Conservation (phyloP, 2,797 vertebrate species). For the Oceanodroma leucorhoa region DNA sequence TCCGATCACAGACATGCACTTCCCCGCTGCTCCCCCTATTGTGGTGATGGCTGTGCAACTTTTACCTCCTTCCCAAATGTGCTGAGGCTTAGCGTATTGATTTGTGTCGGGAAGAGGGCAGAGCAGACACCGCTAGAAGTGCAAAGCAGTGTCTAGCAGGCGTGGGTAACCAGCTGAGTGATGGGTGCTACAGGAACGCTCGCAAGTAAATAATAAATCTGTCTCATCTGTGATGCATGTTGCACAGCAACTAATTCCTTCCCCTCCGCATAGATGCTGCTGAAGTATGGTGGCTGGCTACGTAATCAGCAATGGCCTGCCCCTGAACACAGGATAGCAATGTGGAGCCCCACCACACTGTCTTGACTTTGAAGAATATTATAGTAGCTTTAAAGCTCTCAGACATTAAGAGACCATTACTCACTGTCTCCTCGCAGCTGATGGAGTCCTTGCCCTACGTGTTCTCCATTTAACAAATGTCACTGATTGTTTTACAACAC, state of each 20-base stretch:
- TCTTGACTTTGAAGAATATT: conserved; percentile 55
- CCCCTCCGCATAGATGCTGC: background rate
- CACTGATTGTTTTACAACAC: conserved; percentile 59
- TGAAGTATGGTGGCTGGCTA: background rate
- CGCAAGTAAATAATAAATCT: background rate
- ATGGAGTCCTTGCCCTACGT: conserved; percentile 56
- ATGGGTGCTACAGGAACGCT: background rate
- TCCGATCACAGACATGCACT: accelerated
- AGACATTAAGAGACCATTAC: conserved; percentile 54
- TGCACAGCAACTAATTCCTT: background rate
- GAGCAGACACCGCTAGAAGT: background rate
- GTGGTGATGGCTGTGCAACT: background rate
- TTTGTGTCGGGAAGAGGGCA: background rate
- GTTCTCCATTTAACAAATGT: conserved; percentile 68
- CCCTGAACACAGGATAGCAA: background rate
- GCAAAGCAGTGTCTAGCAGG: background rate
- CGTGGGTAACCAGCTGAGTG: background rate
- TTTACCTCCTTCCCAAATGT: background rate
- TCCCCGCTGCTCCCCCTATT: background rate
- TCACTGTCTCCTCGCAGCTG: conserved; percentile 50
- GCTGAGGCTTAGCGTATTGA: background rate
- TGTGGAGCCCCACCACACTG: accelerated
- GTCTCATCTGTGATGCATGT: background rate
- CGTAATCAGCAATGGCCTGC: accelerated
- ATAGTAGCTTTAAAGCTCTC: conserved; percentile 42